Evolutionary conservation across 1,140 invertebrate species (phyloP).

Genomic region (Hetaerina americana): DNA sequence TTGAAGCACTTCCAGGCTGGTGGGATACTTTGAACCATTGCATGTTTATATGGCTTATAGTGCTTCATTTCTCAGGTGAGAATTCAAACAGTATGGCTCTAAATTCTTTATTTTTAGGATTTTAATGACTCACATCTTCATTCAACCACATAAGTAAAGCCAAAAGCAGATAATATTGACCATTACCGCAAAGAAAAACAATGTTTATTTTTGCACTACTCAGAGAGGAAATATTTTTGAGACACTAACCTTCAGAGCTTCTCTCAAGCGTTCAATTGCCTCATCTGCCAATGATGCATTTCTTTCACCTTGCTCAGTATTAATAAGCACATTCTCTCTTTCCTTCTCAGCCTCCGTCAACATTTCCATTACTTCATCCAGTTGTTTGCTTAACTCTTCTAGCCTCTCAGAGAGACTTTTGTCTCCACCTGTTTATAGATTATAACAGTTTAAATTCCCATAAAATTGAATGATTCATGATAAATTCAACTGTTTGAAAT

Average conservation of each 20-base stretch:
- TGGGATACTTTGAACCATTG: too few relatives aligned
- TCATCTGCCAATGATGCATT: slow-evolving; percentile 62
- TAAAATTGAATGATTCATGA: background rate
- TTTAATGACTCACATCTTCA: too few relatives aligned
- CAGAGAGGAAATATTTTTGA: too few relatives aligned
- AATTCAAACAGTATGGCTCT: too few relatives aligned
- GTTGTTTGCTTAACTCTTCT: slow-evolving; percentile 47
- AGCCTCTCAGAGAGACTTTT: slow-evolving; percentile 50
- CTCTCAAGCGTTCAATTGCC: slow-evolving; percentile 55
- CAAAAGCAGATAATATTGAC: too few relatives aligned
- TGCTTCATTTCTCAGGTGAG: too few relatives aligned
- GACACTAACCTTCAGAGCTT: slow-evolving; percentile 51
- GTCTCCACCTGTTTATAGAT: slow-evolving; percentile 33
- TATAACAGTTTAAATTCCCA: too few relatives aligned
- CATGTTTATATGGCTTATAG: too few relatives aligned
- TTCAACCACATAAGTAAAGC: too few relatives aligned
- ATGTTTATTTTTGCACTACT: too few relatives aligned
- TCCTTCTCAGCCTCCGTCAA: slow-evolving; percentile 45
- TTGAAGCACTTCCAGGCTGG: too few relatives aligned
- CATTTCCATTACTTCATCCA: slow-evolving; percentile 49
- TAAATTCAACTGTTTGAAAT: background rate
- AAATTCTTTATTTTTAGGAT: slow-evolving; percentile 11
- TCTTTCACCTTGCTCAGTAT: slow-evolving; percentile 43
- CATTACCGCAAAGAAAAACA: too few relatives aligned
- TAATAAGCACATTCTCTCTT: slow-evolving; percentile 42